A percentile compares a stretch with the other conserved stretches of the same genome.
phyloP scores from a whole-genome alignment of 2,797 vertebrate species.

The Limosa lapponica region DNA sequence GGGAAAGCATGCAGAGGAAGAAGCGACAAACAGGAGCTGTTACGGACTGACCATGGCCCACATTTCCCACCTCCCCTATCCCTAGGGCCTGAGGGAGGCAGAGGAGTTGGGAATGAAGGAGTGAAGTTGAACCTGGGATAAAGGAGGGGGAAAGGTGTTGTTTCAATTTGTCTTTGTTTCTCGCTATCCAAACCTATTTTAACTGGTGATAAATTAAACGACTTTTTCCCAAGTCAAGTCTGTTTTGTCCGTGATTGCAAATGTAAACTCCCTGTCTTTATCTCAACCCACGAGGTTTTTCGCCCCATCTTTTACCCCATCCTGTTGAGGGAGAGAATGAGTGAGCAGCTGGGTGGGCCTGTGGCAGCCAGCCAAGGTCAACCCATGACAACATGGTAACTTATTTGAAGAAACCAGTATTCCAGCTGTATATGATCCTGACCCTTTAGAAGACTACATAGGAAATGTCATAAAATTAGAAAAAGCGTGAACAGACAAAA shows the following conservation, averaged over 20 bases:
- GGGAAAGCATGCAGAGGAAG: not conserved
- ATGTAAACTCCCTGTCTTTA: not conserved
- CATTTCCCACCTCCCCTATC: not conserved
- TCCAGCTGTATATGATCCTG: not conserved
- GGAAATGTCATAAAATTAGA: not conserved
- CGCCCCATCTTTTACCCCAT: not conserved
- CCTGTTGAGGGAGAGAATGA: not conserved
- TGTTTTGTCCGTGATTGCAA: not conserved
- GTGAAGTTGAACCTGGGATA: not conserved
- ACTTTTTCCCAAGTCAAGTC: not conserved
- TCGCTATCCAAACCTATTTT: not conserved
- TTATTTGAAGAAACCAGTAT: not conserved
- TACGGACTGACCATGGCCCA: not conserved
- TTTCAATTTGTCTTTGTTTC: not conserved
- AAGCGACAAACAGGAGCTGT: not conserved
- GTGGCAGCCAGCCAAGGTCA: not conserved
- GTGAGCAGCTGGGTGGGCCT: not conserved
- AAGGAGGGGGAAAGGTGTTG: not conserved
- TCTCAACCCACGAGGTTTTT: not conserved
- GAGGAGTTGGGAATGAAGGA: not conserved
- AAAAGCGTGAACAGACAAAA: not conserved
- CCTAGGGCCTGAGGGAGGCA: accelerated
- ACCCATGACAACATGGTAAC: not conserved
- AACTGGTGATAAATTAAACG: not conserved
- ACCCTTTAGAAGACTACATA: not conserved